Conservation (phyloP, 2,113 vertebrate genomes). For the Ceyx cyanopectus region DNA sequence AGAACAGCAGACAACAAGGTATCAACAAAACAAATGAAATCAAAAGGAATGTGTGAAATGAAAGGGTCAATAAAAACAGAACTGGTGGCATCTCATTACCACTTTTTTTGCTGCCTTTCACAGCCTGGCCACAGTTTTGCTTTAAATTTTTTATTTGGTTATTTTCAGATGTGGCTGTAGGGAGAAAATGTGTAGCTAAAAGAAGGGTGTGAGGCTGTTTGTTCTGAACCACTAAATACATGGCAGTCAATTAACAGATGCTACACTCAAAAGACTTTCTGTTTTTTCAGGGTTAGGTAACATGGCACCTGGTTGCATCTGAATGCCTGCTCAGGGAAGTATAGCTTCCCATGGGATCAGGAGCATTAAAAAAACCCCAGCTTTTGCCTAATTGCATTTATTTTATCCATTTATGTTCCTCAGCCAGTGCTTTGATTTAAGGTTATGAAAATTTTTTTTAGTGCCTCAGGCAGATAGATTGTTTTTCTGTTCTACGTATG, state of each 20-base stretch:
- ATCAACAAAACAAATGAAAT: slow-evolving; percentile 41
- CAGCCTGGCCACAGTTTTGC: slow-evolving; percentile 29
- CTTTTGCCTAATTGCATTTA: background rate
- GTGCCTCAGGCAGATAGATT: background rate
- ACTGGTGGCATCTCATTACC: slow-evolving; percentile 37
- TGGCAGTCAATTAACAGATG: background rate
- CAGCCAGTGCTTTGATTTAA: background rate
- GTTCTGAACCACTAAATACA: background rate
- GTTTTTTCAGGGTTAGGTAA: background rate
- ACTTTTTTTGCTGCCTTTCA: slow-evolving; percentile 27
- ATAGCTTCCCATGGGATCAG: background rate
- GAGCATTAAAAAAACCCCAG: background rate
- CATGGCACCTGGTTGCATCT: background rate
- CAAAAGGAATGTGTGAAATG: background rate
- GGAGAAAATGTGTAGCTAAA: background rate
- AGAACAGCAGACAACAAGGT: slow-evolving; percentile 93
- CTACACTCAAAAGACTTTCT: background rate
- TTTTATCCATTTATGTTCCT: background rate
- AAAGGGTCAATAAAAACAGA: slow-evolving; percentile 14
- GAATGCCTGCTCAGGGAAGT: background rate
- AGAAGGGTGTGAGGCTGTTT: background rate
- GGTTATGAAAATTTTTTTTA: background rate
- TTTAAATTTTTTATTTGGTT: background rate
- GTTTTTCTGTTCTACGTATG: background rate
- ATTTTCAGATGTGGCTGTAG: slow-evolving; percentile 23